Evolutionary conservation across 2,888 invertebrate species (phyloP).

Genomic region (Acanthococcus lagerstroemiae): DNA sequence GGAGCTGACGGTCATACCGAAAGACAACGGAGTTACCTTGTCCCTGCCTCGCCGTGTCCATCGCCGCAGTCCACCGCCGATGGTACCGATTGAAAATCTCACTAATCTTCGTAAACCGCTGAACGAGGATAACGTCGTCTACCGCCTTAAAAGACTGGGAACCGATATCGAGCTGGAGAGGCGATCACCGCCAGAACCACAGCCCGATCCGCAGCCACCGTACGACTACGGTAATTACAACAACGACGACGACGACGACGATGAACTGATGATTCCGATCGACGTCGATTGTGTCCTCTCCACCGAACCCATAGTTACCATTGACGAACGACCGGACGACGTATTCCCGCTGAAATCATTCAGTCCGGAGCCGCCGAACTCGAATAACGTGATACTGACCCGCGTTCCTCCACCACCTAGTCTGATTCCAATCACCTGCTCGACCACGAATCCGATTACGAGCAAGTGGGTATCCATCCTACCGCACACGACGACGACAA

Average conservation of each 20-base stretch:
- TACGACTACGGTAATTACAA: not conserved
- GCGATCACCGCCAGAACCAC: not conserved
- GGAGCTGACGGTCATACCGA: slow-evolving; percentile 15
- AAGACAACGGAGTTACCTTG: not conserved
- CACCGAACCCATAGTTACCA: slow-evolving; percentile 1
- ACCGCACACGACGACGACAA: not conserved
- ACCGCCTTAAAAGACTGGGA: slow-evolving; percentile 37
- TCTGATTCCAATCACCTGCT: not conserved
- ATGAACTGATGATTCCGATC: not conserved
- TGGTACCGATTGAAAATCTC: slow-evolving; percentile 26
- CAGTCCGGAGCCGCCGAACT: not conserved
- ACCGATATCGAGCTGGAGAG: slow-evolving; percentile 37
- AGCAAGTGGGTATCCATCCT: not conserved
- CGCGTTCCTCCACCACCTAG: slow-evolving; percentile 23
- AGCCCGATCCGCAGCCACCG: not conserved
- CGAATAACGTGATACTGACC: too few species aligned
- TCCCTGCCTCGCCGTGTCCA: not conserved
- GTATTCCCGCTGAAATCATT: not conserved
- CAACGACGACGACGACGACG: not conserved
- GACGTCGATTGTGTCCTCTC: not conserved
- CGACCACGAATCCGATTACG: not conserved
- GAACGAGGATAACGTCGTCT: slow-evolving; percentile 32
- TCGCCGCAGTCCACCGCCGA: slow-evolving; percentile 16
- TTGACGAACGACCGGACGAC: not conserved
- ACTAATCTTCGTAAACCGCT: slow-evolving; percentile 3